Percentiles rank a stretch among this genome's conserved stretches.
These are phyloP conservation scores for Drosophila algonquin DNA, from an alignment of 2,888 invertebrate genomes.

Conservation along the genomic window DNA sequence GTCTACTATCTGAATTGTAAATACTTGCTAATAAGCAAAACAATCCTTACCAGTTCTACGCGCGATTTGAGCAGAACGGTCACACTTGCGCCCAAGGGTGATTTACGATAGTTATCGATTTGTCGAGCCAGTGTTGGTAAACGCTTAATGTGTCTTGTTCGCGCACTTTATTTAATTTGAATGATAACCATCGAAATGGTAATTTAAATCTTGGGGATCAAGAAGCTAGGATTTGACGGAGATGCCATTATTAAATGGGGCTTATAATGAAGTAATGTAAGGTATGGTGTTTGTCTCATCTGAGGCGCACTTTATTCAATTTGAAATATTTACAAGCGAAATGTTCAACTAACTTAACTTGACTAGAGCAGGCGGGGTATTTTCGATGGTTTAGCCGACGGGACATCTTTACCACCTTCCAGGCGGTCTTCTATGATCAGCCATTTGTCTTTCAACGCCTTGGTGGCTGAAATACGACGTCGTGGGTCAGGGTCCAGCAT, in stretches of 20 bases:
- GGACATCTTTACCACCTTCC: neutral
- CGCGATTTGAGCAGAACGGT: no score
- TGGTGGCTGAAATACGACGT: constrained; percentile 94
- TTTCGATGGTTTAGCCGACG: neutral
- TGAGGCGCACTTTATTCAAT: constrained; percentile 13
- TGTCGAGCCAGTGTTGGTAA: neutral
- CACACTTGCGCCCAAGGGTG: neutral
- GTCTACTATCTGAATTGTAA: neutral
- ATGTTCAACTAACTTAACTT: neutral
- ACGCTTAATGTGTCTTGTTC: neutral
- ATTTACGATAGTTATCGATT: neutral
- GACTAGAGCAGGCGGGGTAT: neutral
- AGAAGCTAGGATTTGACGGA: no score
- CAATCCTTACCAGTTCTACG: neutral
- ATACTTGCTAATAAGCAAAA: neutral
- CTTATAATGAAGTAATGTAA: no score
- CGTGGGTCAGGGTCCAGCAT: constrained; percentile 98
- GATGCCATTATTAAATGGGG: no score
- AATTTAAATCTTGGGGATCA: no score
- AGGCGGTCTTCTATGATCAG: constrained; percentile 83
- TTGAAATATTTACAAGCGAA: constrained; percentile 1
- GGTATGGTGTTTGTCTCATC: no score
- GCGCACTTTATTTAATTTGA: neutral
- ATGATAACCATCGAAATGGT: neutral
- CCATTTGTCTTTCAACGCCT: constrained; percentile 97